phyloP scores from a whole-genome alignment of 2,888 invertebrate species.

The Dusona sp. region DNA sequence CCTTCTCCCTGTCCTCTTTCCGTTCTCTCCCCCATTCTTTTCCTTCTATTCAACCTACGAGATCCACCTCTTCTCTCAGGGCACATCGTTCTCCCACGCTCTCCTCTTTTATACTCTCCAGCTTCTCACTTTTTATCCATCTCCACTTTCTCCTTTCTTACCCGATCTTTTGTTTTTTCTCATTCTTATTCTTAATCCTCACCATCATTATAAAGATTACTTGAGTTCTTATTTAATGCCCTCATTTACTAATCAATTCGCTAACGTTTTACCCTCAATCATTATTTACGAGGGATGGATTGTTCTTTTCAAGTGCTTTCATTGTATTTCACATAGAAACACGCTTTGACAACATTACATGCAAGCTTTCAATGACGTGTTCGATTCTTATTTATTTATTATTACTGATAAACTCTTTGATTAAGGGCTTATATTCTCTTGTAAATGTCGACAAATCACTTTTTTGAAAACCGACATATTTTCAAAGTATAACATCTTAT shows the following conservation, averaged over 20 bases:
- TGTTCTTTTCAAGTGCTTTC: too few species aligned
- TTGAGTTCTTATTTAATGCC: not conserved
- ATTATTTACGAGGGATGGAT: not conserved
- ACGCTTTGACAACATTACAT: too few species aligned
- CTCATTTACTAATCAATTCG: not conserved
- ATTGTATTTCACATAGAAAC: too few species aligned
- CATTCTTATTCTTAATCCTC: not conserved
- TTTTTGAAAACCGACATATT: too few species aligned
- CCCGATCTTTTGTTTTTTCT: not conserved
- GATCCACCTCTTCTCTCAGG: not conserved
- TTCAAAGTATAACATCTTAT: too few species aligned
- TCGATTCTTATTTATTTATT: too few species aligned
- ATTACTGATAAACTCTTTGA: too few species aligned
- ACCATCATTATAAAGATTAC: not conserved
- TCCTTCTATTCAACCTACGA: conserved; percentile 18
- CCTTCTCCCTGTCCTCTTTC: conserved; percentile 43
- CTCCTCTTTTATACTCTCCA: not conserved
- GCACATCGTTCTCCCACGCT: not conserved
- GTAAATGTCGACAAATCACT: too few species aligned
- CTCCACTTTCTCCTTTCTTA: not conserved
- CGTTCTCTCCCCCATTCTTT: conserved; percentile 41
- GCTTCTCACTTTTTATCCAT: not conserved
- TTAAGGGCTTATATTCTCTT: too few species aligned
- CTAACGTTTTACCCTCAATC: too few species aligned
- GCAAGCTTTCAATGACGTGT: too few species aligned